phyloP scores from a whole-genome alignment of 2,797 vertebrate genomes.

The Peromyscus aztecus region DNA sequence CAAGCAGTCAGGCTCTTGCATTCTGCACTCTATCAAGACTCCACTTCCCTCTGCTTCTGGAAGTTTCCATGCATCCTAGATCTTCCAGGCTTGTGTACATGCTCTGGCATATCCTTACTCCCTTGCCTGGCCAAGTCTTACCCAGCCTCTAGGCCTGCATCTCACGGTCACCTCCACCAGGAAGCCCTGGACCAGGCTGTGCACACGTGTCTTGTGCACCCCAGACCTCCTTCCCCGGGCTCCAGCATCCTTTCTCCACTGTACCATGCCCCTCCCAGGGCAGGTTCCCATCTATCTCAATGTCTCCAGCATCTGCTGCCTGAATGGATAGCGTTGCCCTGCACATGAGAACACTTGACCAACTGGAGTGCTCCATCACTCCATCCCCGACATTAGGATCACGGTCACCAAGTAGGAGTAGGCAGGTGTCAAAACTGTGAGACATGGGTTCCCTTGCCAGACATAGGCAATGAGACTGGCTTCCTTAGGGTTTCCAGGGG shows the following conservation, averaged over 20 bases:
- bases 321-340: background rate
- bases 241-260: background rate
- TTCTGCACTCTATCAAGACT: background rate
- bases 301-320: background rate
- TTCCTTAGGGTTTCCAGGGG: background rate
- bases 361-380: too few species aligned
- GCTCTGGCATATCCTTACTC: background rate
- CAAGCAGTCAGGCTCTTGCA: background rate
- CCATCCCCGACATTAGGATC: too few species aligned
- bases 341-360: accelerated
- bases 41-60: background rate
- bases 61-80: background rate
- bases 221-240: background rate
- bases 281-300: background rate
- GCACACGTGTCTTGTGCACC: too few species aligned
- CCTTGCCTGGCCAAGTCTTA: background rate
- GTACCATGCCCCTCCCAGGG: background rate
- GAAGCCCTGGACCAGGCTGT: background rate
- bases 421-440: background rate
- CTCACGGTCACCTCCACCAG: background rate
- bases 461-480: accelerated
- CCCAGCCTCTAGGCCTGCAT: background rate
- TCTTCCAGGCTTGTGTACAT: background rate
- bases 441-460: background rate
- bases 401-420: background rate